Evolutionary conservation across 2,113 vertebrate species (phyloP), one percentile per base, ranked within the genome.

Genomic region (Ranitomeya imitator): DNA sequence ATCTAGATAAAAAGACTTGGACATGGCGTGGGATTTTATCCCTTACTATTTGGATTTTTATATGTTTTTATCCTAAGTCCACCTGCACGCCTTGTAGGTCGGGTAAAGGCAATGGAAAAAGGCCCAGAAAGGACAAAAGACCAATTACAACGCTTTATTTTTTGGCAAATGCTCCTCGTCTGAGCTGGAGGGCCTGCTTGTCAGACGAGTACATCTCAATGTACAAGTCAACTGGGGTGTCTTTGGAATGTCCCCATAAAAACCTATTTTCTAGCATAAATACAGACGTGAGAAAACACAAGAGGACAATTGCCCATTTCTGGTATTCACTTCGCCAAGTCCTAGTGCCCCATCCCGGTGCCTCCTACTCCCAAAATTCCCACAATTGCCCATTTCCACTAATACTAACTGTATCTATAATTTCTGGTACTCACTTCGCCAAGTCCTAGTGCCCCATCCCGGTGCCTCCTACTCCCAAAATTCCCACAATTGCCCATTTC

Each of bases 81-180:
- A 79, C 77, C 77, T 79, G 77, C 77, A 57, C 12, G 21, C 55
- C n/a, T 23, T 55, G 57, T 13, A 79, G 19, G 52, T 79, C 52
- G 31, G 37, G 21, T 23, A 57, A 79, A 79, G 21, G 77, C 52
- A 79, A 23, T 79, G 73, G 73, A 76, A 76, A 76, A 76, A 52
- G 14, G 73, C 45, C 45, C 45, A 76, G 18, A 76, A 8, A 76
- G 73, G 37, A 52, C 73, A 76, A 52, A 52, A 21, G 45, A 76
- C 73, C 8, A 52, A 76, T 19, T 76, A 76, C 7, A 45, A 52
- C 10, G 2, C 14, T 76, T 52, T 10, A 9, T 76, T 76, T 73
- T 21, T 76, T 76, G 73, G 73, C 73, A 52, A 52, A 52, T 21
- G 37, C 45, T 76, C 45, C 19, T 21, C 52, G 7, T 52, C 9